Base-by-base conservation (phyloP, 2,888 invertebrate species). In the Drosophila paramelanica region DNA sequence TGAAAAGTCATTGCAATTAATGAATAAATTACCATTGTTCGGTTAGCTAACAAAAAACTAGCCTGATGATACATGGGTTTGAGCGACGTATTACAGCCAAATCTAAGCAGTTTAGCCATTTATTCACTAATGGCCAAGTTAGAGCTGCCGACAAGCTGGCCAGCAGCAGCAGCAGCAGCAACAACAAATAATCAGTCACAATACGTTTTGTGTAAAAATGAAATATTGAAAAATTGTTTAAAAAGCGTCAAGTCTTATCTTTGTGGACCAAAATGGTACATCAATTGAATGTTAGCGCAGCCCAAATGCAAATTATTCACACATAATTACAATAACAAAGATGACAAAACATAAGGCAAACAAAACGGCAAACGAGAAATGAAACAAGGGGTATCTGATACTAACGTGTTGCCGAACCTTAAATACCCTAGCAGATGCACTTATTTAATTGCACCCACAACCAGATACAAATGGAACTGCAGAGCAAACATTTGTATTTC, bases 261-360 rank as follows among this genome's bases (percentile, higher is more conserved):
- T 69, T 69, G 71, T 84, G 68, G 76, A 78, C 65, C 65, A 70
- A 73, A 58, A 62, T 62, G 61, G 78, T 68, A 80, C 56, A 67
- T 45, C 62, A 51, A 45, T 46, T 69, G 64, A 66, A 64, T 68
- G 75, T 83, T 77, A 75, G 85, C 74, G 74, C 76, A 77, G 57
- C 58, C 31, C 39, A 79, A 79, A 85, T 85, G 79, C 77, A 80
- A 84, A 88, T 86, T 73, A 74, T 79, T 72, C 77, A 82, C 78
- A 67, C 77, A 72, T 65, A 67, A 74, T 79, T 55, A 79, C 72
- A 85, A 76, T 78, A 80, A 79, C 83, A 81, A 89, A 78, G 71
- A 69, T 66, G 59, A 64, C 62, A 67, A 74, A 39, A 46, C 43
- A 23, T 23, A 20, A 47, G 14, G 45, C 64, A 67, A 71, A 70